Evolutionary conservation across 2,113 vertebrate genomes (phyloP), one percentile per base, ranked within the genome.

Genomic region (Acinonyx jubatus): DNA sequence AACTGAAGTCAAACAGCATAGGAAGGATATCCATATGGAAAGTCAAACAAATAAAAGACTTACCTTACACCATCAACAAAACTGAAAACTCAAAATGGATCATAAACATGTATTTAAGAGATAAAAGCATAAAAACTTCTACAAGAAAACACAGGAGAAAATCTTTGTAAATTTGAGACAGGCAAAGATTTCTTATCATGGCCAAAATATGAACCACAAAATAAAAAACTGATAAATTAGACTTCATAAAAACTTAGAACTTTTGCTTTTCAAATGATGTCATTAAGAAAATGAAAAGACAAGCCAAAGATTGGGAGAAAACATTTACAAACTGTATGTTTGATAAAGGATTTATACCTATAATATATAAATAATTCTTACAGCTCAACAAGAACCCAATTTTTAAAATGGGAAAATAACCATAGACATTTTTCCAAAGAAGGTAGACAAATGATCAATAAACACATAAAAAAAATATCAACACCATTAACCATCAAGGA

Each of bases 201-300:
- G 76, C 48, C 61, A 63, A 90, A 90, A n/a, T 29, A 76, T 33
- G 69, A 89, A 38, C 38, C 45, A 95, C 13, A 74, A 93, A 87
- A 96, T 19, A 81, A 74, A 92, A 79, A 97, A 69, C 1, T 80
- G 65, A 73, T 78, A 93, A 88, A 78, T 36, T 36, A n/a, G 61
- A 82, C 41, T 90, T 97, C n/a, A 88, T 55, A 36, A 94, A 96
- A 91, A 74, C 85, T 86, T 16, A 93, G 69, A 89, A 55, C 65
- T 52, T 76, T 87, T 76, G 38, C 48, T 68, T 65, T 95, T 86
- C 55, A 94, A 83, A 76, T 94, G 63, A 94, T 78, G 13, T 38
- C 74, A 86, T 81, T 87, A 85, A 93, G 65, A 74, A 92, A 95
- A 96, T 65, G 52, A 97, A 94, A 89, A 80, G 33, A 91, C 4